Base-by-base conservation (phyloP, 2,797 vertebrate species). In the Iguana delicatissima region DNA sequence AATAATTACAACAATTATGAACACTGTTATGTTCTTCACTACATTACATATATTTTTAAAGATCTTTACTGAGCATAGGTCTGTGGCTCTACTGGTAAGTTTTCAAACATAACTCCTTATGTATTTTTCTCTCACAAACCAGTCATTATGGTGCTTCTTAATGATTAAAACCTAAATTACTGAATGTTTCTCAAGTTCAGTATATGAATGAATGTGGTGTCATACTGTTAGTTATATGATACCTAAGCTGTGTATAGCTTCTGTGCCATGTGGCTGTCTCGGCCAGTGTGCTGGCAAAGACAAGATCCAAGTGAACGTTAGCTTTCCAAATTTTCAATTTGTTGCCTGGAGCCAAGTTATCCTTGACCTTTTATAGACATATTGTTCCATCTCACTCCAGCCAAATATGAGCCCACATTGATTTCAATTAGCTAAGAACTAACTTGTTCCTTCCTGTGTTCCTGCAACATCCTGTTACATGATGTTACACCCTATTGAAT, bases 1-100 rank as follows among this genome's bases (percentile, higher is more conserved):
- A 83, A 76, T 38, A 83, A 26, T 32, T 35, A 29, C 26, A 2
- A 95, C 85, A 81, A 24, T 52, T 14, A 90, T 80, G 2, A 42
- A 20, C 29, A 72, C 46, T 32, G 38, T 29, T 18, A 38, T 42
- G 57, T 80, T 55, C n/a, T 55, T 26, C 4, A 42, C 20, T 18
- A 87, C 38, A 67, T 80, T 50, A 80, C 24, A 32, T 24, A 80
- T 67, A 67, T 6, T 87, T 7, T 64, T 76, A 24, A 59, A 59
- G 35, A 73, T 29, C 3, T 62, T n/a, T 9, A 77, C 35, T 62
- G 38, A 22, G 4, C 59, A 76, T 55, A 7, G 38, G n/a, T 59
- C 8, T 86, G 20, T 69, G n/a, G 29, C 6, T 24, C 8, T 50
- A 29, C 5, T 89, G 24, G 1, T 3, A 35, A 46, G 2, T 74